A percentile compares a stretch with the other conserved stretches of the same genome.
Conservation (phyloP, 2,113 vertebrate species). For the Anoura caudifer region DNA sequence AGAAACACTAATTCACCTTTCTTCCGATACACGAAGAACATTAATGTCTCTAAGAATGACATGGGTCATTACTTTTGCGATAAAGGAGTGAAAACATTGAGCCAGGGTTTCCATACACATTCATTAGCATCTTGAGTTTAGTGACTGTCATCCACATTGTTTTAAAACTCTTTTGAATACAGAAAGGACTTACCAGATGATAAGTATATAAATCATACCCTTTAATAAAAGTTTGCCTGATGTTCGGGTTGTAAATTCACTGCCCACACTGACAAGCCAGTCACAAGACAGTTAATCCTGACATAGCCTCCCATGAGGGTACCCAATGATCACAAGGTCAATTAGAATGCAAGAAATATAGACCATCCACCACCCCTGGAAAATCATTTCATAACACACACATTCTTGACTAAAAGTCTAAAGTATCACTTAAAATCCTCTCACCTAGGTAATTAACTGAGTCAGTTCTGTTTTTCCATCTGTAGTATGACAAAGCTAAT, state of each 20-base stretch:
- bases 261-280: neutral
- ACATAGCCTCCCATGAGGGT: neutral
- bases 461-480: neutral
- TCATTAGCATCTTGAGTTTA: constrained; percentile 9
- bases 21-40: constrained; percentile 15
- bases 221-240: neutral
- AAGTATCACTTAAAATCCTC: neutral
- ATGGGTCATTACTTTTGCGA: constrained; percentile 25
- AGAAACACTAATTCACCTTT: constrained; percentile 38
- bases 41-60: constrained; percentile 39
- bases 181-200: neutral
- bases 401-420: neutral
- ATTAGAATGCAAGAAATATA: neutral
- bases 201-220: neutral
- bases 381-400: neutral
- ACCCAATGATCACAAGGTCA: neutral
- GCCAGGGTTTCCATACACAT: neutral
- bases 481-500: neutral
- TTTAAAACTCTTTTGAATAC: constrained; percentile 30
- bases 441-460: neutral
- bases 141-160: neutral
- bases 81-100: constrained; percentile 39
- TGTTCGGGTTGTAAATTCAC: neutral
- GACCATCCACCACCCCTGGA: neutral
- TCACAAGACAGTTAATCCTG: neutral